These are phyloP conservation scores for Stomorhina lunata DNA, from an alignment of 2,888 invertebrate species.

Conservation along the genomic window DNA sequence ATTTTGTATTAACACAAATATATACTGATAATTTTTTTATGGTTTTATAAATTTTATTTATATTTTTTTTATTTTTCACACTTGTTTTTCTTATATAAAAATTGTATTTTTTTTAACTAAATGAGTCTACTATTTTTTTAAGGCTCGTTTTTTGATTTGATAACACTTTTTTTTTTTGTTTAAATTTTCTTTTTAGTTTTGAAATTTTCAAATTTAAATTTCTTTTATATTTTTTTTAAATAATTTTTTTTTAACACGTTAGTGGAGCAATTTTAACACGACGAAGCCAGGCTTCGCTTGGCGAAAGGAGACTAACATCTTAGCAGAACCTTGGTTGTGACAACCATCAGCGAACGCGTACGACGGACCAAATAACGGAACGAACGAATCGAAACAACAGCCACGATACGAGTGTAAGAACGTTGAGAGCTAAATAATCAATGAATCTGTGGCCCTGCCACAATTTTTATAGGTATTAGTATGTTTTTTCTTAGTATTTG, in stretches of 20 bases:
- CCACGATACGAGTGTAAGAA: constrained; percentile 59
- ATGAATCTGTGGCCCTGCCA: constrained; percentile 54
- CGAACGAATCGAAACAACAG: constrained; percentile 53
- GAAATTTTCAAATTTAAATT: constrained; percentile 18
- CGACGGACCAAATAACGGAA: constrained; percentile 45
- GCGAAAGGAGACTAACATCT: constrained; percentile 79
- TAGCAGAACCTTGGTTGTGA: constrained; percentile 75
- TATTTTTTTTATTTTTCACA: too few species aligned
- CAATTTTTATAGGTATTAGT: constrained; percentile 42
- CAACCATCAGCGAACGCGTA: constrained; percentile 73
- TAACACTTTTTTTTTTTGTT: too few species aligned
- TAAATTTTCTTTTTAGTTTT: background rate
- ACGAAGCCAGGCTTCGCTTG: constrained; percentile 80
- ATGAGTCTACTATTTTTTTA: background rate
- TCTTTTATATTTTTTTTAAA: background rate
- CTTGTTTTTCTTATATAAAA: too few species aligned
- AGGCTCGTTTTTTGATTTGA: constrained; percentile 11
- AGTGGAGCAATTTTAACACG: constrained; percentile 80
- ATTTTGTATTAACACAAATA: too few species aligned
- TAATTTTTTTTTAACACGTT: constrained; percentile 51
- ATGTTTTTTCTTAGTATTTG: constrained; percentile 25
- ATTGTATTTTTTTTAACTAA: background rate
- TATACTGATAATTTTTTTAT: too few species aligned
- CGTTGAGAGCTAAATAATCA: constrained; percentile 57
- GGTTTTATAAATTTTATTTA: too few species aligned